Conservation (phyloP, 1,140 invertebrate genomes). For the Caerostris extrusa region DNA sequence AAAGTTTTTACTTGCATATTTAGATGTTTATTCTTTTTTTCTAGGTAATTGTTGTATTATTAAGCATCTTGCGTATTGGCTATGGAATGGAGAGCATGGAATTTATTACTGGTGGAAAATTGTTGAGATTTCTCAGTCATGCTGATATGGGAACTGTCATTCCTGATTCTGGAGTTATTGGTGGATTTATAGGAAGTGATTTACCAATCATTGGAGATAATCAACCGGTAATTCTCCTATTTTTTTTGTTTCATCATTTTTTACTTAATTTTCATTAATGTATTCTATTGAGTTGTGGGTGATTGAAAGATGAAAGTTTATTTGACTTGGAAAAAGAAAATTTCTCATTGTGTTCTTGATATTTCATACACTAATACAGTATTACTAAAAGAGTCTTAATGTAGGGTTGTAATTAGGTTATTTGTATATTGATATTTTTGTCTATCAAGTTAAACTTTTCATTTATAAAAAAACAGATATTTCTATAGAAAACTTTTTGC, state of each 20-base stretch:
- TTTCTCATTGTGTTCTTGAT: no score
- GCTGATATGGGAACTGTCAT: slow-evolving; percentile 88
- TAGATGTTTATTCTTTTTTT: slow-evolving; percentile 80
- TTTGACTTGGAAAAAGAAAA: no score
- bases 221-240: slow-evolving; percentile 77
- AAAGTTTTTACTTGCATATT: not conserved
- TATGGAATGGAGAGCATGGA: slow-evolving; percentile 92
- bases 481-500: no score
- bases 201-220: slow-evolving; percentile 84
- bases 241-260: not conserved
- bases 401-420: no score
- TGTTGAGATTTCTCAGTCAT: slow-evolving; percentile 91
- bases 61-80: slow-evolving; percentile 87
- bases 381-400: no score
- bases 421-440: no score
- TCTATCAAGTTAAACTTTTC: no score
- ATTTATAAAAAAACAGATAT: no score
- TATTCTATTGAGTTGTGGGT: no score
- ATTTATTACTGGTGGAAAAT: slow-evolving; percentile 88
- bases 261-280: not conserved
- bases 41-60: slow-evolving; percentile 81
- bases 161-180: slow-evolving; percentile 84
- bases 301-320: no score
- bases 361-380: no score
- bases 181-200: slow-evolving; percentile 89